phyloP scores from a whole-genome alignment of 1,140 invertebrate species.

The Helicoverpa armigera region DNA sequence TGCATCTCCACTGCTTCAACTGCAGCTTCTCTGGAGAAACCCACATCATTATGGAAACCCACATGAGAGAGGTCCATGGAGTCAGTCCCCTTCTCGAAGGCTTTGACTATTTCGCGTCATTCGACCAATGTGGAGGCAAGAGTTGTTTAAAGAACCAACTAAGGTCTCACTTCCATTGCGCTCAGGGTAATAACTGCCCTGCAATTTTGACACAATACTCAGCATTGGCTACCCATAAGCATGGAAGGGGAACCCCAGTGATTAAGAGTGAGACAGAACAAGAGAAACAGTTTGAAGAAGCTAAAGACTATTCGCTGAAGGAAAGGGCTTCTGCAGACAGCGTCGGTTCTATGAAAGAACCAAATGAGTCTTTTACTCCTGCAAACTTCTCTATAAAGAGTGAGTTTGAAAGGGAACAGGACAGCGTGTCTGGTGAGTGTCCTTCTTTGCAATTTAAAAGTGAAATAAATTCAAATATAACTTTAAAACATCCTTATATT shows the following conservation, averaged over 20 bases:
- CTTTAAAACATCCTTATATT: no score
- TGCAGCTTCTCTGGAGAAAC: conserved; percentile 80
- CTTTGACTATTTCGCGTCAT: conserved; percentile 81
- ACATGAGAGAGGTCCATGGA: conserved; percentile 82
- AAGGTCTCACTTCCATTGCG: conserved; percentile 83
- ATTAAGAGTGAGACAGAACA: conserved; percentile 77
- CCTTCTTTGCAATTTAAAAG: no score
- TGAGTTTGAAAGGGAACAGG: conserved; percentile 81
- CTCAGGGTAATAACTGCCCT: conserved; percentile 81
- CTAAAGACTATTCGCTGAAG: conserved; percentile 85
- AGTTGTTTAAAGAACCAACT: conserved; percentile 83
- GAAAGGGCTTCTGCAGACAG: conserved; percentile 80
- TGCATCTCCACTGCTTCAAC: conserved; percentile 82
- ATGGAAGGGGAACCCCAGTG: conserved; percentile 78
- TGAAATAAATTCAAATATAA: no score
- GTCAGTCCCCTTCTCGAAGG: conserved; percentile 79
- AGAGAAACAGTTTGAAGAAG: conserved; percentile 82
- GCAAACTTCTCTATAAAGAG: conserved; percentile 84
- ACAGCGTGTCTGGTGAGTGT: conserved; percentile 83
- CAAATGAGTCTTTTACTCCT: conserved; percentile 72
- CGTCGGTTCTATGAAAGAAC: conserved; percentile 73
- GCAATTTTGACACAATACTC: conserved; percentile 84
- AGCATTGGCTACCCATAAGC: conserved; percentile 82
- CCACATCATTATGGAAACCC: conserved; percentile 80
- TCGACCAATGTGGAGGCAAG: conserved; percentile 83